These are phyloP conservation scores for Pandion haliaetus DNA, from an alignment of 2,113 vertebrate genomes.

Conservation along the genomic window DNA sequence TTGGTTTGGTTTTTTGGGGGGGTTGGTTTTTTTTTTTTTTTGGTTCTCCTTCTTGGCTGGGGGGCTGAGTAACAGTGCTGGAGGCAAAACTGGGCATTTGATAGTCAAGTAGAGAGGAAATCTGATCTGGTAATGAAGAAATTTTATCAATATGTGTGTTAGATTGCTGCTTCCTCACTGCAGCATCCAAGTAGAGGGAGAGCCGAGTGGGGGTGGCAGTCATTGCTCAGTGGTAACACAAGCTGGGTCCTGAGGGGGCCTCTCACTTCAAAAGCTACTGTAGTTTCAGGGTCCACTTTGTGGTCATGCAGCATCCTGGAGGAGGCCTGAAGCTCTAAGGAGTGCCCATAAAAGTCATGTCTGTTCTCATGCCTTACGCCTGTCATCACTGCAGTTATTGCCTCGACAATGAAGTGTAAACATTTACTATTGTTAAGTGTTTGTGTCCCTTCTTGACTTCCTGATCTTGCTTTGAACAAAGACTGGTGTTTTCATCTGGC, in stretches of 20 bases:
- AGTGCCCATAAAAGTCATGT: not conserved
- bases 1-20: no score
- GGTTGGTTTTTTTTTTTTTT: not conserved
- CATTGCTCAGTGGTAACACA: not conserved
- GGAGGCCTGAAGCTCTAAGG: not conserved
- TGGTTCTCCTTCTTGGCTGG: not conserved
- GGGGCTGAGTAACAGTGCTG: not conserved
- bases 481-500: not conserved
- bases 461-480: not conserved
- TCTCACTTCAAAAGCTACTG: not conserved
- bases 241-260: not conserved
- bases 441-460: not conserved
- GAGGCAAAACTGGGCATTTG: not conserved
- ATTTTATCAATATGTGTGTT: fast-evolving
- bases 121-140: not conserved
- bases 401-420: not conserved
- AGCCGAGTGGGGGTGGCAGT: not conserved
- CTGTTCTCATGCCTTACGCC: not conserved
- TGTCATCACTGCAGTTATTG: not conserved
- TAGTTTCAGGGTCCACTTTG: not conserved
- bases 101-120: not conserved
- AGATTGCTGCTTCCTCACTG: not conserved
- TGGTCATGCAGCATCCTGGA: not conserved
- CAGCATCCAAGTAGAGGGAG: fast-evolving
- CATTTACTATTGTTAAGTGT: not conserved